These are phyloP conservation scores for Vesta saturnalis DNA, from an alignment of 2,888 invertebrate genomes.

Conservation along the genomic window DNA sequence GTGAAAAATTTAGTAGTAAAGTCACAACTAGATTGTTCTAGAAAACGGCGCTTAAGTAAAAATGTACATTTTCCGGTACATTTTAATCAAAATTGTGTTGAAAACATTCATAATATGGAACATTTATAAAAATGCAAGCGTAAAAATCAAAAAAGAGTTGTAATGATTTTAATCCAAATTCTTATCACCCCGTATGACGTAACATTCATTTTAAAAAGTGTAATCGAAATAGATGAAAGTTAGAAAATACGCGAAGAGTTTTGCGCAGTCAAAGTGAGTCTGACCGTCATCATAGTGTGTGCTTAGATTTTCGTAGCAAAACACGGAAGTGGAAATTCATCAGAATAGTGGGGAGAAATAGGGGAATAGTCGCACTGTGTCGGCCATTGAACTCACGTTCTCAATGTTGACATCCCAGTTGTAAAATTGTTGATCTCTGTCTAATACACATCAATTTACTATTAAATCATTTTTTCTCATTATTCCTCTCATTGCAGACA, in stretches of 20 bases:
- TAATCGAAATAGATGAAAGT: not conserved
- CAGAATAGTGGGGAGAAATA: conserved; percentile 42
- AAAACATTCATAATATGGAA: too few species aligned
- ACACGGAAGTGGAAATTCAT: conserved; percentile 35
- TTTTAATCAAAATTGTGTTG: too few species aligned
- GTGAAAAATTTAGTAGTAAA: too few species aligned
- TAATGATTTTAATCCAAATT: not conserved
- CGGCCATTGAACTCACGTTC: conserved; percentile 59
- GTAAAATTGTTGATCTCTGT: conserved; percentile 44
- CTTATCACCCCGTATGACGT: too few species aligned
- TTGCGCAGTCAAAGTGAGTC: conserved; percentile 7
- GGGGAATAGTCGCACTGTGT: conserved; percentile 57
- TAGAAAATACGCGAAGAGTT: not conserved
- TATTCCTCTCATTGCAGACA: conserved; percentile 38
- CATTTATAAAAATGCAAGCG: too few species aligned
- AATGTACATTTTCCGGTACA: too few species aligned
- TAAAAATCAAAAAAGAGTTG: not conserved
- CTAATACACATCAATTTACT: conserved; percentile 13
- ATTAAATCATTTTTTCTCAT: conserved; percentile 13
- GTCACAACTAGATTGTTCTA: too few species aligned
- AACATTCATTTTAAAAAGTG: not conserved
- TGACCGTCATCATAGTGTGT: not conserved
- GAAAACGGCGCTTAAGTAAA: too few species aligned
- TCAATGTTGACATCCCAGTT: conserved; percentile 60
- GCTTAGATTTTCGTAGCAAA: conserved; percentile 30